These are phyloP conservation scores for Drosophila virilis DNA, from an alignment of 1,140 invertebrate genomes.

Conservation along the genomic window DNA sequence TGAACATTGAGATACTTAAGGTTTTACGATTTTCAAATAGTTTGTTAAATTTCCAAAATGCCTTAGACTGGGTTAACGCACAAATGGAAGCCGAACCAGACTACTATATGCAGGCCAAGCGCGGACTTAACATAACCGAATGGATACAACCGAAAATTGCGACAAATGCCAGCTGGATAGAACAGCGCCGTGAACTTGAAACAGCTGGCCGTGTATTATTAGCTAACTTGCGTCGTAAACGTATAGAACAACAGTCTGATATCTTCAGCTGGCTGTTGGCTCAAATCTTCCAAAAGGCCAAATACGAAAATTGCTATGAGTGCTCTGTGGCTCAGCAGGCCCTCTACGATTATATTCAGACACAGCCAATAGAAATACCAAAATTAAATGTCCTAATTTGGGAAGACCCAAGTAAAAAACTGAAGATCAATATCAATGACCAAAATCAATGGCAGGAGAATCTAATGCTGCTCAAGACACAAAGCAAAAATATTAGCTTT, in stretches of 20 bases:
- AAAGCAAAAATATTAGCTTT: neutral
- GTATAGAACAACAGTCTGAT: neutral
- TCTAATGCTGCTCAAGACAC: neutral
- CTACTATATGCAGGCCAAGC: constrained; percentile 9
- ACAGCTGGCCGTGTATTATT: constrained; percentile 2
- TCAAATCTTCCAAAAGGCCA: neutral
- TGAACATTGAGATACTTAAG: constrained; percentile 18
- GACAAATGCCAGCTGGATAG: neutral
- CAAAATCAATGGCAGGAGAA: neutral
- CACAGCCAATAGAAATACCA: neutral
- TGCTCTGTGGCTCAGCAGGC: constrained; percentile 27
- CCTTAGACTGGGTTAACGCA: neutral
- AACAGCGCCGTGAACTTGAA: constrained; percentile 10
- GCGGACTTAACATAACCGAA: neutral
- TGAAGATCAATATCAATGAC: neutral
- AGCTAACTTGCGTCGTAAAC: neutral
- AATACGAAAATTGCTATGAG: constrained; percentile 16
- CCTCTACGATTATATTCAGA: constrained; percentile 15
- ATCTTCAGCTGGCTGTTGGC: constrained; percentile 19
- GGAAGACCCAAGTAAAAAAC: neutral
- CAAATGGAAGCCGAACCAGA: neutral
- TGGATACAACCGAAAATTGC: neutral
- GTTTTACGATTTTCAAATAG: neutral
- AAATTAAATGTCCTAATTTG: neutral
- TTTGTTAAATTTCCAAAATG: neutral